Evolutionary conservation across 2,797 vertebrate species (phyloP).

Genomic region (Prunella strophiata): DNA sequence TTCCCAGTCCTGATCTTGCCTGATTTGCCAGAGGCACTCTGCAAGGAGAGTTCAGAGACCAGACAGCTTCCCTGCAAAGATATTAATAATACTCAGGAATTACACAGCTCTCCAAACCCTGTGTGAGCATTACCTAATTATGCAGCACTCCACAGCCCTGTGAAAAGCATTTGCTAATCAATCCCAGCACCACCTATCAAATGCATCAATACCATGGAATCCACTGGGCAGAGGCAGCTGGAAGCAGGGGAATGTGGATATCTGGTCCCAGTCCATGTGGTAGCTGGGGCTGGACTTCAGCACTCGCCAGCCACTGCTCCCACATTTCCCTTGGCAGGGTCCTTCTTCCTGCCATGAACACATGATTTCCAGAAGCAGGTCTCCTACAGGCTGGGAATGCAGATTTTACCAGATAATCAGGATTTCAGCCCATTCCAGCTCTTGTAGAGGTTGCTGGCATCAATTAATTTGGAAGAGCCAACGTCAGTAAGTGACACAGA

Average conservation of each 20-base stretch:
- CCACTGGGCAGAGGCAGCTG: not conserved
- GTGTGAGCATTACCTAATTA: slow-evolving; percentile 28
- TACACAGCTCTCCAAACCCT: not conserved
- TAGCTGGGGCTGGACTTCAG: not conserved
- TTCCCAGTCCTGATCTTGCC: not conserved
- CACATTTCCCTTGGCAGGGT: not conserved
- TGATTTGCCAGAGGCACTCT: accelerated
- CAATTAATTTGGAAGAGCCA: not conserved
- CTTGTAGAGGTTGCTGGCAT: not conserved
- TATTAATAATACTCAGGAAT: not conserved
- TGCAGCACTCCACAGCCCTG: not conserved
- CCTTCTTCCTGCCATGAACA: not conserved
- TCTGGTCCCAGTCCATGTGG: not conserved
- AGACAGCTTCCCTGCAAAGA: not conserved
- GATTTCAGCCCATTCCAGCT: not conserved
- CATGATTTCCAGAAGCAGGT: not conserved
- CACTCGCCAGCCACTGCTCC: not conserved
- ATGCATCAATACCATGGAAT: not conserved
- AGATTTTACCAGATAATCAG: not conserved
- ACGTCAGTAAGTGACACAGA: not conserved
- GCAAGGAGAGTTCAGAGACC: not conserved
- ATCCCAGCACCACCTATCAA: not conserved
- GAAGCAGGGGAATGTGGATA: not conserved
- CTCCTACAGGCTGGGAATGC: not conserved
- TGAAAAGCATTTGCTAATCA: slow-evolving; percentile 5